Percentiles rank a stretch among this genome's conserved stretches.
Conservation (phyloP, 2,113 vertebrate genomes). For the Vulpes vulpes region DNA sequence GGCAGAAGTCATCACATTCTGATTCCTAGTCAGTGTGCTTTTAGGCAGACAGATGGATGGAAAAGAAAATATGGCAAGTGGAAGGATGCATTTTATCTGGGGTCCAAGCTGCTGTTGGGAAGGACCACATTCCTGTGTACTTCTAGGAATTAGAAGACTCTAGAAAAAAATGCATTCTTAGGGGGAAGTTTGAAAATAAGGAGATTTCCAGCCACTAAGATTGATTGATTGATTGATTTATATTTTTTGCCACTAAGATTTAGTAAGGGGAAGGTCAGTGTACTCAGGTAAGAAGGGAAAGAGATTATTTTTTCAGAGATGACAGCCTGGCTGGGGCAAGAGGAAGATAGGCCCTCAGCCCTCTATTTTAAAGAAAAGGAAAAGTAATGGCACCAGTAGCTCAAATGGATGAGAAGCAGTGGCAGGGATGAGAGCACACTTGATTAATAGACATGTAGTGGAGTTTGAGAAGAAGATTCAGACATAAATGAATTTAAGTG, state of each 20-base stretch:
- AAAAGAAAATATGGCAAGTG: background rate
- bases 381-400: background rate
- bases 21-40: background rate
- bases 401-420: background rate
- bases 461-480: conserved; percentile 1
- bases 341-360: background rate
- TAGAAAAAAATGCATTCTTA: background rate
- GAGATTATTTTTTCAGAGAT: conserved; percentile 13
- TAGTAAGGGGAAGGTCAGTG: background rate
- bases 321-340: background rate
- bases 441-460: background rate
- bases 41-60: background rate
- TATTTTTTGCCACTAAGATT: background rate
- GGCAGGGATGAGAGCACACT: background rate
- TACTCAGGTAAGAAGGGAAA: background rate
- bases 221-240: background rate
- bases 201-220: background rate
- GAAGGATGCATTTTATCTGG: background rate
- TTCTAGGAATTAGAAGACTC: background rate
- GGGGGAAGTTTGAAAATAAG: background rate
- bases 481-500: background rate
- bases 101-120: background rate
- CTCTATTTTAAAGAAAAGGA: conserved; percentile 1
- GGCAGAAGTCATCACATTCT: background rate
- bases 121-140: background rate